Base-by-base conservation (phyloP, 2,113 vertebrate species). In the Jaculus jaculus region DNA sequence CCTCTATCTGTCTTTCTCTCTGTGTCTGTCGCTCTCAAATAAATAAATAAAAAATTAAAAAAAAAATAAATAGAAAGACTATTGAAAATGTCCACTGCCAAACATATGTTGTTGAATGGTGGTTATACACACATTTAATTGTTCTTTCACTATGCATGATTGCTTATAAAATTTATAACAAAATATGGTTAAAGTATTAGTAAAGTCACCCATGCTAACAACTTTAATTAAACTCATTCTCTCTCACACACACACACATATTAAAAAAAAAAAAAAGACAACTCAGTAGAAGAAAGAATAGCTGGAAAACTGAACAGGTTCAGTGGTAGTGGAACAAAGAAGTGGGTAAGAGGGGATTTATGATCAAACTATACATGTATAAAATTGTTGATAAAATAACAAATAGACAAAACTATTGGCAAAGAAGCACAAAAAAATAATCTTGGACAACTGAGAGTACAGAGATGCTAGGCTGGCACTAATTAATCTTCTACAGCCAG, bases 371-470 rank as follows among this genome's bases (percentile, higher is more conserved):
- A 30, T 68, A 58, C 11, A 78, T 71, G 61, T 51, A 16, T 61
- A 91, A 54, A 11, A 23, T 83, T 93, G 71, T 87, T 80, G 90
- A 68, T 47, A 78, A 95, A 94, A 66, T 81, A 23, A 78, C 13
- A 54, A 23, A 78, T 54, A 54, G 32, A 71, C 47, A 93, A 66
- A 72, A 71, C 32, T 20, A 90, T 3, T 78, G 58, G 69, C 12
- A 75, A 81, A 87, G 60, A 34, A 73, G 8, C 21, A 51, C 18
- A 88, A 78, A 90, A 90, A 12, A 26, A 37, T 39, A 63, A 28
- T 66, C 32, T 79, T 47, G 93, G 89, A 61, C 5, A 81, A n/a
- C 37, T 88, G 24, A 83, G 32, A 34, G 20, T 13, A 60, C 12
- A 10, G 39, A 66, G n/a, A 78, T 34, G n/a, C 2, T 10, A 47